Evolutionary conservation across 2,888 invertebrate species (phyloP), one percentile per base, ranked within the genome.

Genomic region (Diadegma fenestrale): DNA sequence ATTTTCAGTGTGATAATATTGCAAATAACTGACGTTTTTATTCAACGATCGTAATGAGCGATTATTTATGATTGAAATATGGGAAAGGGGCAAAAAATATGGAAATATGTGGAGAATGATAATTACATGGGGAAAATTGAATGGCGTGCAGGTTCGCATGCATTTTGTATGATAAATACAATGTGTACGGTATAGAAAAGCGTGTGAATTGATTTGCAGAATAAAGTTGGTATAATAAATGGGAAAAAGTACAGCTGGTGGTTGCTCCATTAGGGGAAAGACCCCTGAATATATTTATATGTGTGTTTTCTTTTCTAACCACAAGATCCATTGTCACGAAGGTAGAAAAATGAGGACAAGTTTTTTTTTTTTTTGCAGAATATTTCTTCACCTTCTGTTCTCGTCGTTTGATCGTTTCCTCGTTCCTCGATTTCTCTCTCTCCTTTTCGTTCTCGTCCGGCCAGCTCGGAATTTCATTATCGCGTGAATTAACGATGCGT

Each of bases 381-480:
- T 61, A 22, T 61, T 61, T 73, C 41, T 22, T 61, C 58, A 61
- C 73, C 17, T 19, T 26, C 72, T 41, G 41, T 69, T 69, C 69
- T 45, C 17, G 45, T 30, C 48, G 10, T 45, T 69, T 30, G 2
- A 69, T 58, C 63, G 45, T 63, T 45, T 30, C n/a, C 45, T 45
- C 14, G 22, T n/a, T 75, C 45, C 71, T 63, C 10, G 37, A 41
- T 69, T 61, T 54, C 41, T 41, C 66, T 33, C 48, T 61, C 12
- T 63, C 17, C 33, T 37, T 80, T 73, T 75, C 43, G 64, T 51
- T 45, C n/a, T 43, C 19, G 33, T 30, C 58, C 26, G 58, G 54
- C 43, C n/a, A 45, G 54, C 64, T 73, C 22, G 69, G 63, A 85
- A 85, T 79, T 85, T 82, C 72, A 85, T 82, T 78, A 85, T 37